phyloP scores from a whole-genome alignment of 2,797 vertebrate genomes.

The Anas capensis region DNA sequence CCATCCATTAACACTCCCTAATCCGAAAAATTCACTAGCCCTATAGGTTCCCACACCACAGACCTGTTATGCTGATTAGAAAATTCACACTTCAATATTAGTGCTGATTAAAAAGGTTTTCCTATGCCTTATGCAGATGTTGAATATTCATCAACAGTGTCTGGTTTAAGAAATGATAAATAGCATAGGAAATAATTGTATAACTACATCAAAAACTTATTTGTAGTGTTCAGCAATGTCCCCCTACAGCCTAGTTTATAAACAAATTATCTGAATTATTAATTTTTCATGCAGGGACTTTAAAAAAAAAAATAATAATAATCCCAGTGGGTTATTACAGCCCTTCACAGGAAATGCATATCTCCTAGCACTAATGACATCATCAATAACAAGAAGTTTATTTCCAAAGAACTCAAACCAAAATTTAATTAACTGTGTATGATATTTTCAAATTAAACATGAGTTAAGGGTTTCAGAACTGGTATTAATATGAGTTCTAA shows the following conservation, averaged over 20 bases:
- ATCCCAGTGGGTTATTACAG: constrained; percentile 52
- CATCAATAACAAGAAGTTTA: constrained; percentile 75
- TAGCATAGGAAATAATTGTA: constrained; percentile 62
- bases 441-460: constrained; percentile 77
- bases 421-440: constrained; percentile 72
- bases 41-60: constrained; percentile 48
- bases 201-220: constrained; percentile 71
- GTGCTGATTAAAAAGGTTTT: constrained; percentile 62
- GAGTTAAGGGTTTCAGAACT: constrained; percentile 68
- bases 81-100: constrained; percentile 64
- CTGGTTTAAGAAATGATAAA: constrained; percentile 65
- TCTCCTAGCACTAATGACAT: constrained; percentile 76
- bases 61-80: constrained; percentile 54
- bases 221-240: constrained; percentile 61
- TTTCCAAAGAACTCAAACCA: constrained; percentile 75
- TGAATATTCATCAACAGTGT: constrained; percentile 68
- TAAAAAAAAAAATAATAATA: constrained; percentile 12
- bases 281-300: constrained; percentile 75
- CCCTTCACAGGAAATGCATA: constrained; percentile 75
- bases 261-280: constrained; percentile 71
- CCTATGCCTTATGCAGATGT: constrained; percentile 27
- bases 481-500: constrained; percentile 47
- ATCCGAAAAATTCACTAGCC: constrained; percentile 41
- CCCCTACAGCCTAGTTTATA: constrained; percentile 61
- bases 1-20: constrained; percentile 42